phyloP scores from a whole-genome alignment of 2,888 invertebrate genomes.

The Netelia fuscicornis region DNA sequence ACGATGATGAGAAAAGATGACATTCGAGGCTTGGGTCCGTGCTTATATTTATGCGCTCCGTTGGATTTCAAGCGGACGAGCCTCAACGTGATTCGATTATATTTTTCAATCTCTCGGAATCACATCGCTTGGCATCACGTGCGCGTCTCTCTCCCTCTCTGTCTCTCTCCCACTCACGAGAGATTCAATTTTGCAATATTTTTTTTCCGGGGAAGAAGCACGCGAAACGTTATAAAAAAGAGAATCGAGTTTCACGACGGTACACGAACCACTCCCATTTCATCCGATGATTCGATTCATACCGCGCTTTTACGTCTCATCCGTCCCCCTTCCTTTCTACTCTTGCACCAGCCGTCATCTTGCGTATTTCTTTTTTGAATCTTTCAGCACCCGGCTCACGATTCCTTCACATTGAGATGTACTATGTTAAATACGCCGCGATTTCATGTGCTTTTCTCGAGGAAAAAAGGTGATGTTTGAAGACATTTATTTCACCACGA shows the following conservation, averaged over 20 bases:
- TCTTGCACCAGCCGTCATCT: not conserved
- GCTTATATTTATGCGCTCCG: conserved; percentile 4
- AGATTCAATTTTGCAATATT: not conserved
- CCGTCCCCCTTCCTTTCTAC: not conserved
- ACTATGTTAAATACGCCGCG: too few species aligned
- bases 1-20: conserved; percentile 35
- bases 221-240: not conserved
- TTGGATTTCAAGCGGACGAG: not conserved
- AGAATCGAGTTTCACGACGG: not conserved
- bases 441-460: too few species aligned
- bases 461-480: too few species aligned
- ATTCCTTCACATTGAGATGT: too few species aligned
- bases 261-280: not conserved
- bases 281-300: not conserved
- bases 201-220: not conserved
- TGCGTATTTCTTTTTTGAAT: not conserved
- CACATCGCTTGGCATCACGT: not conserved
- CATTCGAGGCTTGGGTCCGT: conserved; percentile 26
- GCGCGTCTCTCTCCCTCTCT: not conserved
- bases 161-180: too few species aligned
- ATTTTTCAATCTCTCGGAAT: conserved; percentile 47
- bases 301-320: not conserved
- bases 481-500: not conserved
- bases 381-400: not conserved
- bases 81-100: conserved; percentile 49